Conservation (phyloP, 2,113 vertebrate genomes). For the Aphelocoma coerulescens region DNA sequence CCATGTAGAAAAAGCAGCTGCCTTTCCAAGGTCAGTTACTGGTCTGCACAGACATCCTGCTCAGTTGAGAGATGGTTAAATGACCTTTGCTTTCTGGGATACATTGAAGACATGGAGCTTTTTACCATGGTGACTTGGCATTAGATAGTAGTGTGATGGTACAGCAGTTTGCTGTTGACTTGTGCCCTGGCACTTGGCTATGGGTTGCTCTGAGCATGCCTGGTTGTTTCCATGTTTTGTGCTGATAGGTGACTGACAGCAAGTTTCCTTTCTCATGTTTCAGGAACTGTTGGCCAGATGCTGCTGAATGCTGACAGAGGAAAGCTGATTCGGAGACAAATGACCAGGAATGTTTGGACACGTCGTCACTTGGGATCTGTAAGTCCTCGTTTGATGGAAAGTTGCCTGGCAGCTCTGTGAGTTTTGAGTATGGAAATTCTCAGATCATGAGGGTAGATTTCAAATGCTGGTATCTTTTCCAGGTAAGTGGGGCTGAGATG, state of each 20-base stretch:
- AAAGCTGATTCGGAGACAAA: slow-evolving; percentile 43
- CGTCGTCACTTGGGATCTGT: slow-evolving; percentile 21
- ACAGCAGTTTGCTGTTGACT: not conserved
- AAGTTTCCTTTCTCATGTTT: slow-evolving; percentile 72
- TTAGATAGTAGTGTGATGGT: not conserved
- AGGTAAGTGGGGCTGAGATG: not conserved
- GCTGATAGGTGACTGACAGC: slow-evolving; percentile 52
- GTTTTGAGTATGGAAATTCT: slow-evolving; percentile 16
- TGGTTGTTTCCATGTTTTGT: slow-evolving; percentile 4
- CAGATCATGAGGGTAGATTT: not conserved
- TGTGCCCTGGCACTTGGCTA: not conserved
- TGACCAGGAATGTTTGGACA: slow-evolving; percentile 60
- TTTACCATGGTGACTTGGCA: not conserved
- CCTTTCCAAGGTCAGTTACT: not conserved
- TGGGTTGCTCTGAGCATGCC: not conserved
- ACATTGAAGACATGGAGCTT: not conserved
- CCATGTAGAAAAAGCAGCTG: not conserved
- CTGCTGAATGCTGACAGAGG: slow-evolving; percentile 52
- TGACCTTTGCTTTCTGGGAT: not conserved
- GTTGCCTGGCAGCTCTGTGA: not conserved
- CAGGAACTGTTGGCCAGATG: slow-evolving; percentile 69
- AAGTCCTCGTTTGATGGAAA: slow-evolving; percentile 44
- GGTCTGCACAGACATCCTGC: not conserved
- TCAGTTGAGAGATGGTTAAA: not conserved
- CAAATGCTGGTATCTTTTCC: not conserved